Evolutionary conservation across 2,797 vertebrate species (phyloP), one percentile per base, ranked within the genome.

Genomic region (Eurystomus glaucurus): DNA sequence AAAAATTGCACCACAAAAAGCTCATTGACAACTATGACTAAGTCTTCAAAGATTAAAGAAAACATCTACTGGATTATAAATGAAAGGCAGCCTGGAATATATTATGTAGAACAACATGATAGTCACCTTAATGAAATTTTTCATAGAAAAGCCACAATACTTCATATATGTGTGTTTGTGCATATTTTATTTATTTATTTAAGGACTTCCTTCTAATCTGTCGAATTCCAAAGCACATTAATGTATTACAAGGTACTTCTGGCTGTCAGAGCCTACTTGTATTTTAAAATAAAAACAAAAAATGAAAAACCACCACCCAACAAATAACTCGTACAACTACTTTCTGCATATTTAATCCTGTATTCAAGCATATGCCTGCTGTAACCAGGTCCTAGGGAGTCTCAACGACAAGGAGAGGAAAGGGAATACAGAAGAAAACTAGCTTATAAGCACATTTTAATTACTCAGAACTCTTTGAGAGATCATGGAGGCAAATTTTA

Each of bases 11-110:
- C 15, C 39, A 62, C 0, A 0, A 91, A 93, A 77, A 93, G 69
- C 86, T 96, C 43, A 25, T 91, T 97, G 94, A 94, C 91, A 96
- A 85, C 46, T 90, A 46, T 94, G 92, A 97, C 65, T 94, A 95
- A 95, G 16, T 77, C 71, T 62, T 79, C 66, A 60, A 94, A 90
- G 93, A 89, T 88, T 76, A 94, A 96, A 94, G 88, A 83, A 83
- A 89, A 85, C 50, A 94, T 41, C 58, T 75, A 96, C 83, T 78
- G 72, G 77, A 92, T 94, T 95, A 75, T 45, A 96, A 93, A 92
- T 92, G 46, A 95, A 95, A 94, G 87, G 74, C 88, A 95, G 68
- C 5, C 66, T 86, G n/a, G 78, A 95, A 94, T 85, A 94, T 21
- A 88, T 96, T 93, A 92, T 22, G 14, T 21, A 88, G 48, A 82